Conservation (phyloP, 2,797 vertebrate species). For the Dallia pectoralis region DNA sequence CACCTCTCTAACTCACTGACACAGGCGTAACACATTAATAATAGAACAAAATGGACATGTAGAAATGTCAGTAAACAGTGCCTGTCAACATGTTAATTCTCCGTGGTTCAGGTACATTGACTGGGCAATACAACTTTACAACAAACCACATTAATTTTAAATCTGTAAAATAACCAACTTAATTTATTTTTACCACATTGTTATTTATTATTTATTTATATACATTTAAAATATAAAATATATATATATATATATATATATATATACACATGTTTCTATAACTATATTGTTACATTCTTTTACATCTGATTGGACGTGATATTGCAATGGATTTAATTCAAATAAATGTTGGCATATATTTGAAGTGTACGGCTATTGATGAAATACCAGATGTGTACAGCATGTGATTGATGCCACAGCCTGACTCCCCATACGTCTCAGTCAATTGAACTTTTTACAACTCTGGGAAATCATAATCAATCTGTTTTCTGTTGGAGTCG, state of each 20-base stretch:
- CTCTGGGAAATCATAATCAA: conserved; percentile 57
- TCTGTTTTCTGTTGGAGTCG: conserved; percentile 66
- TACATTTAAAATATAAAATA: too few relatives aligned
- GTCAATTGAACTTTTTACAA: conserved; percentile 48
- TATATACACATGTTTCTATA: background rate
- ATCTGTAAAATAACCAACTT: background rate
- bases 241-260: too few relatives aligned
- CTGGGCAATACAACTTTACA: conserved; percentile 1
- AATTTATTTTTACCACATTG: background rate
- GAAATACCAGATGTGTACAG: background rate
- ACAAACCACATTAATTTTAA: background rate
- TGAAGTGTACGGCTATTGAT: background rate
- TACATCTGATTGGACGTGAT: background rate
- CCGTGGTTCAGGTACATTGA: conserved; percentile 9
- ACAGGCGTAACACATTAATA: conserved; percentile 59
- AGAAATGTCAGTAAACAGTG: conserved; percentile 44
- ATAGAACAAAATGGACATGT: conserved; percentile 32
- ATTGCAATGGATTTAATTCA: background rate
- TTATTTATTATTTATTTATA: background rate
- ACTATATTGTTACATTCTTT: too few relatives aligned
- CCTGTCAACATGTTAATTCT: conserved; percentile 17
- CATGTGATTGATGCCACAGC: conserved; percentile 4
- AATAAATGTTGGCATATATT: background rate
- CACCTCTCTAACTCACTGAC: conserved; percentile 69
- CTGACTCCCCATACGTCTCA: conserved; percentile 34